phyloP scores from a whole-genome alignment of 2,113 vertebrate genomes.

The Hirundichthys speculiger region DNA sequence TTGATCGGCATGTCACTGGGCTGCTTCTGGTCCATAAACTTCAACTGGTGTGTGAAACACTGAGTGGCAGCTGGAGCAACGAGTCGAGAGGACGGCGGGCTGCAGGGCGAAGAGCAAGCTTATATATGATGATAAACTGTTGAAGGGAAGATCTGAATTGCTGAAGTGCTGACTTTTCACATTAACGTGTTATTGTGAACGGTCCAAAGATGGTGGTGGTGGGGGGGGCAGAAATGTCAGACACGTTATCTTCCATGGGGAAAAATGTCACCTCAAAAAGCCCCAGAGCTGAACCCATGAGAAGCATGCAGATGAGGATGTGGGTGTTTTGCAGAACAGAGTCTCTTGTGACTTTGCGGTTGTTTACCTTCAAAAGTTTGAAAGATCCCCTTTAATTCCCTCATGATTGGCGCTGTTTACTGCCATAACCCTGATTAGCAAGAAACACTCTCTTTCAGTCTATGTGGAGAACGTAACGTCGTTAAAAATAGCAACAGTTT shows the following conservation, averaged over 20 bases:
- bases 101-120: no score
- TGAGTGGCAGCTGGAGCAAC: no score
- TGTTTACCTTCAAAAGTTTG: conserved; percentile 4
- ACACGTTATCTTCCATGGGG: conserved; percentile 15
- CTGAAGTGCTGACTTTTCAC: no score
- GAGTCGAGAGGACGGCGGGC: no score
- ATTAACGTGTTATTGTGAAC: no score
- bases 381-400: conserved; percentile 28
- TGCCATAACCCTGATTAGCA: conserved; percentile 17
- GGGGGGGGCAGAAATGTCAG: background rate
- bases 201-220: no score
- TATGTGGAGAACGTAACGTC: background rate
- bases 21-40: no score
- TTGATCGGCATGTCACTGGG: no score
- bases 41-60: no score
- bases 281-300: conserved; percentile 19
- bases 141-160: no score
- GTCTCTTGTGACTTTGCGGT: conserved; percentile 9
- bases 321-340: conserved; percentile 57
- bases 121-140: no score
- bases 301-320: conserved; percentile 51
- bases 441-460: background rate
- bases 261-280: conserved; percentile 20
- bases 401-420: conserved; percentile 4
- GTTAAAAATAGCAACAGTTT: background rate